A percentile compares a stretch with the other conserved stretches of the same genome.
Evolutionary conservation across 2,888 invertebrate genomes (phyloP).

Genomic region (Cataglyphis rosenhaueri): DNA sequence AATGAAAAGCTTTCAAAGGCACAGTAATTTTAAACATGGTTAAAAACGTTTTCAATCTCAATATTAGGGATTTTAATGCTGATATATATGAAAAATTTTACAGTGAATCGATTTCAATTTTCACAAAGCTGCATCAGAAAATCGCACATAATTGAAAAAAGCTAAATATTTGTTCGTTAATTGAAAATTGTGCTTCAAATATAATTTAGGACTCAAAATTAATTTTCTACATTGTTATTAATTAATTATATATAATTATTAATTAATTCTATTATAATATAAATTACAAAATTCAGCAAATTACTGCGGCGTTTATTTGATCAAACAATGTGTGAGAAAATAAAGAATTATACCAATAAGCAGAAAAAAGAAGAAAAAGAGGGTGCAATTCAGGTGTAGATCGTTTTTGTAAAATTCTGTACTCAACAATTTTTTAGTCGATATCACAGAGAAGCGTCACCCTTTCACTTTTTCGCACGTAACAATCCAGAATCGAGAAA

Average conservation of each 20-base stretch:
- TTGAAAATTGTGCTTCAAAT: neutral
- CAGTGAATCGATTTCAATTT: slow-evolving; percentile 22
- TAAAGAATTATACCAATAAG: slow-evolving; percentile 14
- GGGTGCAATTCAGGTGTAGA: neutral
- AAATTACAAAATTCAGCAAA: neutral
- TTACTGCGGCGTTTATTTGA: neutral
- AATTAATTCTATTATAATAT: neutral
- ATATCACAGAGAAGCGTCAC: slow-evolving; percentile 36
- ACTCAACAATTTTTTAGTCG: slow-evolving; percentile 41
- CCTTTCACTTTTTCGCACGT: slow-evolving; percentile 9
- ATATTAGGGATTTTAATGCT: neutral
- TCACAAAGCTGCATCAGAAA: slow-evolving; percentile 19
- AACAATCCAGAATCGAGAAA: neutral
- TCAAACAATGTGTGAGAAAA: slow-evolving; percentile 9
- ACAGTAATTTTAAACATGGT: slow-evolving; percentile 14
- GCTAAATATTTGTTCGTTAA: slow-evolving; percentile 32
- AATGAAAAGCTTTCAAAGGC: neutral
- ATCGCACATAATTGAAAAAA: slow-evolving; percentile 3
- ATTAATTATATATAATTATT: slow-evolving; percentile 24
- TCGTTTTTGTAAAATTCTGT: slow-evolving; percentile 38
- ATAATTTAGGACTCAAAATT: slow-evolving; percentile 2
- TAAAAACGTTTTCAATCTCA: slow-evolving; percentile 26
- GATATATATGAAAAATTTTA: neutral
- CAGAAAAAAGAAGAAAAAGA: slow-evolving; percentile 17
- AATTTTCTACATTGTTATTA: slow-evolving; percentile 32